A percentile compares a stretch with the other conserved stretches of the same genome.
Evolutionary conservation across 2,797 vertebrate genomes (phyloP).

Genomic region (Sphenopsis melanotis): DNA sequence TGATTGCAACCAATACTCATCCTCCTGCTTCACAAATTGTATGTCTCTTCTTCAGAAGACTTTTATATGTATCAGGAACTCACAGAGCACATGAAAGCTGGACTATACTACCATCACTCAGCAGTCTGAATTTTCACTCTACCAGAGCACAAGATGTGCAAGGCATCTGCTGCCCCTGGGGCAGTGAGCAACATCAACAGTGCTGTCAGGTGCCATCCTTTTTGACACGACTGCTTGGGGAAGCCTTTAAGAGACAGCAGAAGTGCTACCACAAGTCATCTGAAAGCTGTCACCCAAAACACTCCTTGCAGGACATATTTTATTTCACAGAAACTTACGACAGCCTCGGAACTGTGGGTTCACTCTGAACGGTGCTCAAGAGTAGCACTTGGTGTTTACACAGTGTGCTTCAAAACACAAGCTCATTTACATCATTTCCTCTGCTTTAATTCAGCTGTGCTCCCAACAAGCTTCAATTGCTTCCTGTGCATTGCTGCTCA

Average conservation of each 20-base stretch:
- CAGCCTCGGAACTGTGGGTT: neutral
- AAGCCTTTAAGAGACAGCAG: neutral
- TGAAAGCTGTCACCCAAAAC: neutral
- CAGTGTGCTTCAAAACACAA: neutral
- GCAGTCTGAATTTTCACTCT: neutral
- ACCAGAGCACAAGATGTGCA: neutral
- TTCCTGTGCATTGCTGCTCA: neutral
- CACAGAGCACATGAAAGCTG: neutral
- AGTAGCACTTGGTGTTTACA: neutral
- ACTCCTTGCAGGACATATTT: neutral
- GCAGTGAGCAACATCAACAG: neutral
- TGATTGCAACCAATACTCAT: fast-evolving
- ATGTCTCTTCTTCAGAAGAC: neutral
- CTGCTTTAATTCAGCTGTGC: neutral
- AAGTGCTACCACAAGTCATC: neutral
- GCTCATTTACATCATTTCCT: neutral
- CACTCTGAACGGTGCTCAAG: neutral
- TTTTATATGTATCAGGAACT: no score
- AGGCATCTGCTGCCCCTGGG: neutral
- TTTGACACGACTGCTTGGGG: neutral
- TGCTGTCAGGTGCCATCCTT: neutral
- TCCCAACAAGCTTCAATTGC: neutral
- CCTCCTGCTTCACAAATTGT: neutral
- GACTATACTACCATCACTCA: neutral
- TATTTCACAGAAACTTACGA: neutral